Evolutionary conservation across 2,113 vertebrate species (phyloP).

Genomic region (Panthera leo): DNA sequence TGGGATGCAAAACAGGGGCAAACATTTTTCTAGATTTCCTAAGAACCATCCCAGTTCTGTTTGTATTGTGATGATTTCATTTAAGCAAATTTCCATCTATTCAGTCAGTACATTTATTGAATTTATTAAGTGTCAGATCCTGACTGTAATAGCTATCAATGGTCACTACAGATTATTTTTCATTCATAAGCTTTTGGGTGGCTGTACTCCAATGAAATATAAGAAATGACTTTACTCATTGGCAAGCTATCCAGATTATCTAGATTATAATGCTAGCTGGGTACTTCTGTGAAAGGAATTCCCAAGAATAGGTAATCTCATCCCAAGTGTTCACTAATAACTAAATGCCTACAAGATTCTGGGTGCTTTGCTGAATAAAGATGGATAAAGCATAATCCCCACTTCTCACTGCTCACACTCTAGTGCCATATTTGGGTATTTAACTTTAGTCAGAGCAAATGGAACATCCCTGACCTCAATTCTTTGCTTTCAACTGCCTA

Average conservation of each 20-base stretch:
- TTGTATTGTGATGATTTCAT: neutral
- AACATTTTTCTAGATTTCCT: slow-evolving; percentile 14
- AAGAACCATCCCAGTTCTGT: neutral
- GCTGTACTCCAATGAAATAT: neutral
- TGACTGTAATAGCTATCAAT: neutral
- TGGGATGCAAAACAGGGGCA: neutral
- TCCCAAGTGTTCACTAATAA: neutral
- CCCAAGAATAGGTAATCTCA: neutral
- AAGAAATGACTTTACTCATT: neutral
- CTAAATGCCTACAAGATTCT: neutral
- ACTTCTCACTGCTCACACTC: neutral
- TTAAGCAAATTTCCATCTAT: slow-evolving; percentile 7
- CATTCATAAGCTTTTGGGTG: neutral
- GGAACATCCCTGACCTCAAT: neutral
- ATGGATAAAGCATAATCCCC: neutral
- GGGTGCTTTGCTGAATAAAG: neutral
- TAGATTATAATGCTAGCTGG: neutral
- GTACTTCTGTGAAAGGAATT: neutral
- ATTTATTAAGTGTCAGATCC: neutral
- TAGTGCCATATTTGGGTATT: neutral
- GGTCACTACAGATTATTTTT: slow-evolving; percentile 45
- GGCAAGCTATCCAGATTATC: neutral
- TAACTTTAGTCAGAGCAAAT: slow-evolving; percentile 18
- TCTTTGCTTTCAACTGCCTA: neutral
- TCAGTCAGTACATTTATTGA: slow-evolving; percentile 3